Evolutionary conservation across 2,113 vertebrate species (phyloP).

Genomic region (Phylloscopus whistleri): DNA sequence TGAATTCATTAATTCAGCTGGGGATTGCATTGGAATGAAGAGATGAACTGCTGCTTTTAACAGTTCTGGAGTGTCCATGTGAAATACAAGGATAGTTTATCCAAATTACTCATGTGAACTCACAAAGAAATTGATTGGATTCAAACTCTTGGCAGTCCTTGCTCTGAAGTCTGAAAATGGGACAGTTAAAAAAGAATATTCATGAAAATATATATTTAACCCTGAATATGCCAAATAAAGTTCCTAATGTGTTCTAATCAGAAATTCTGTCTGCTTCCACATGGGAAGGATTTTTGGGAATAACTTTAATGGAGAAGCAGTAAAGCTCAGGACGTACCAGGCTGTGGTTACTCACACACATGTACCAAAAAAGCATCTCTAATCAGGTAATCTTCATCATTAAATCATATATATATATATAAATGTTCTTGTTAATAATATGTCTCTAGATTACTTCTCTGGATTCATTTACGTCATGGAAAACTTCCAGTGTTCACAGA

Average conservation of each 20-base stretch:
- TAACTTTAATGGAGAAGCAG: neutral
- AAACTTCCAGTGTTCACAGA: neutral
- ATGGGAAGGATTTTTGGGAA: neutral
- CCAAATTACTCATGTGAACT: neutral
- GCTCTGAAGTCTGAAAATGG: neutral
- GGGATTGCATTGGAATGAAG: neutral
- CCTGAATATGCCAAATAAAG: neutral
- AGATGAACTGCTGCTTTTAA: neutral
- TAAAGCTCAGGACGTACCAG: neutral
- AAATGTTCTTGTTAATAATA: neutral
- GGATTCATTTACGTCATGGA: neutral
- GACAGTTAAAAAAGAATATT: neutral
- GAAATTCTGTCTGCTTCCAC: neutral
- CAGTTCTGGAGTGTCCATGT: neutral
- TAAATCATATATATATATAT: neutral
- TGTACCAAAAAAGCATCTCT: neutral
- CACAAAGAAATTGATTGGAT: neutral
- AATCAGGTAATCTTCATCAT: neutral
- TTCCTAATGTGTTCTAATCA: neutral
- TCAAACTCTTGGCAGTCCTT: neutral
- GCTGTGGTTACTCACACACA: neutral
- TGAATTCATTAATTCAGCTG: constrained; percentile 26
- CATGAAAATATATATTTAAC: neutral
- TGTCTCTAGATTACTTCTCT: neutral
- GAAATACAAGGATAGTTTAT: neutral